These are phyloP conservation scores for Drosophila truncata DNA, from an alignment of 1,140 invertebrate genomes.

Conservation along the genomic window DNA sequence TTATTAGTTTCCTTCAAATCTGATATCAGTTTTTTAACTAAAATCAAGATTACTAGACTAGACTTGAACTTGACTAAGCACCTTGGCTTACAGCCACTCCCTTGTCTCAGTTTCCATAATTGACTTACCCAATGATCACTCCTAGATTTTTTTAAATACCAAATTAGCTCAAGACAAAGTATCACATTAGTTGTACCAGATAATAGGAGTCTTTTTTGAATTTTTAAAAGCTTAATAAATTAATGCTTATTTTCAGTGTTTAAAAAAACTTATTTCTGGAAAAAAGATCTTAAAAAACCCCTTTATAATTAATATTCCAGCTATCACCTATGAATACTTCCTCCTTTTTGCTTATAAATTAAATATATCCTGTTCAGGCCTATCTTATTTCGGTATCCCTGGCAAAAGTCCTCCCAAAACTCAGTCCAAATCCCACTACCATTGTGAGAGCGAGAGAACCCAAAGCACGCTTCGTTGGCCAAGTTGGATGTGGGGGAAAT, in stretches of 20 bases:
- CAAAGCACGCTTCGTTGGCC: slow-evolving; percentile 44
- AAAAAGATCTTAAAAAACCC: too few relatives aligned
- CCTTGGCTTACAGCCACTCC: background rate
- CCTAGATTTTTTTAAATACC: background rate
- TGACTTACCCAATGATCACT: background rate
- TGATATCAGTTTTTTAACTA: too few relatives aligned
- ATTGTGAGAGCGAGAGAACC: slow-evolving; percentile 23
- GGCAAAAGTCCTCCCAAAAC: slow-evolving; percentile 1
- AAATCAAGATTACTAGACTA: background rate
- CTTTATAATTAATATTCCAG: background rate
- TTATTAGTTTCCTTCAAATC: too few relatives aligned
- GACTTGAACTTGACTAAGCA: slow-evolving; percentile 1
- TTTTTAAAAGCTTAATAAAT: too few relatives aligned
- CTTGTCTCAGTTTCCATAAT: background rate
- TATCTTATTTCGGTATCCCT: slow-evolving; percentile 19
- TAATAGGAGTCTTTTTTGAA: too few relatives aligned
- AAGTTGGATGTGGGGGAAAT: slow-evolving; percentile 8
- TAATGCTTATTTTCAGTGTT: too few relatives aligned
- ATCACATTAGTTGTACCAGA: too few relatives aligned
- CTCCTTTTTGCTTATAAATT: background rate
- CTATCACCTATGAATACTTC: background rate
- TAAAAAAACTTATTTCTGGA: too few relatives aligned
- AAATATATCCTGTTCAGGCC: background rate
- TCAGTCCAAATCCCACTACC: slow-evolving; percentile 17
- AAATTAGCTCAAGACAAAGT: too few relatives aligned